A percentile compares a stretch with the other conserved stretches of the same genome.
Conservation (phyloP, 2,797 vertebrate species). For the Muscicapa comitata region DNA sequence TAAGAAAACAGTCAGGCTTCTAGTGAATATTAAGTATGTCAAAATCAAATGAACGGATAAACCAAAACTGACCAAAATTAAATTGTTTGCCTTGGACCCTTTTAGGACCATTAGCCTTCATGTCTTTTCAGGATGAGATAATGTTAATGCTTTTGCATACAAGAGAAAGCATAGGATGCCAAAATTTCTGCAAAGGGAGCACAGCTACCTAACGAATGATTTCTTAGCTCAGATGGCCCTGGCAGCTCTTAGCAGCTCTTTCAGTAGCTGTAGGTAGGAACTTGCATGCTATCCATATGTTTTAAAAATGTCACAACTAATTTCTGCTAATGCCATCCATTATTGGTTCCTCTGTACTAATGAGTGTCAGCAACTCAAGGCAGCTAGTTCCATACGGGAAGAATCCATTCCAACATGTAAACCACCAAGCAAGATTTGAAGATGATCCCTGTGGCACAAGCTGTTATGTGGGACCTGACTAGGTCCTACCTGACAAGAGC, state of each 20-base stretch:
- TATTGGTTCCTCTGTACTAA: not conserved
- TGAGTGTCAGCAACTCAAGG: not conserved
- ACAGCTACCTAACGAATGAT: not conserved
- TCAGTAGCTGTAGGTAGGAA: conserved; percentile 22
- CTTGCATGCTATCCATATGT: not conserved
- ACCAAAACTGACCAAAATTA: not conserved
- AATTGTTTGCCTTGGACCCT: not conserved
- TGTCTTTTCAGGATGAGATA: not conserved
- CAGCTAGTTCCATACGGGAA: not conserved
- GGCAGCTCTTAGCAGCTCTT: not conserved
- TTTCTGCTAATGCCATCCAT: conserved; percentile 17
- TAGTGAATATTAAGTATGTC: not conserved
- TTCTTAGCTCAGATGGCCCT: conserved; percentile 7
- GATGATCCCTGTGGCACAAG: not conserved
- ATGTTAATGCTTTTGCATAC: not conserved
- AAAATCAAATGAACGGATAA: not conserved
- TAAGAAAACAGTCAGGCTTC: not conserved
- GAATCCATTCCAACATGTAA: not conserved
- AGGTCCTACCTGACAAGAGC: not conserved
- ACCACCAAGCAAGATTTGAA: not conserved
- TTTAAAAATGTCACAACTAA: conserved; percentile 54
- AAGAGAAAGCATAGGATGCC: not conserved
- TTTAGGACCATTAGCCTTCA: not conserved
- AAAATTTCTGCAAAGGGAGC: not conserved
- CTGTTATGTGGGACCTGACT: not conserved